Evolutionary conservation across 2,113 vertebrate genomes (phyloP), one percentile per base, ranked within the genome.

Genomic region (Neomonachus schauinslandi): DNA sequence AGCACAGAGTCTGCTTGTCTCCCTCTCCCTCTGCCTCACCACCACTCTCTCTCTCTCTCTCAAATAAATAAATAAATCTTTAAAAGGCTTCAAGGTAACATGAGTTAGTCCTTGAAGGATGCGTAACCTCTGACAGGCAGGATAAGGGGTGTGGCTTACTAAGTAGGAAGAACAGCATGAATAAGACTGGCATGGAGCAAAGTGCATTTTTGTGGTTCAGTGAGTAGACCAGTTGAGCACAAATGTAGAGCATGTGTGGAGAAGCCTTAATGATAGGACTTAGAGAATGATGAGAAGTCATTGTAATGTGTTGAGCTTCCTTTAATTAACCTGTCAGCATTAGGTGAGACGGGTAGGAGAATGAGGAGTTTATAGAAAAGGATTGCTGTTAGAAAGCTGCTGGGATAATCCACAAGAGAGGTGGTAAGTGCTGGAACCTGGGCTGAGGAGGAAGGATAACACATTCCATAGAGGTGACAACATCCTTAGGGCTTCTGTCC

Each of bases 391-490:
- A 42, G 12, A 16, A 93, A 71, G 55, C 22, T 77, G 5, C 36
- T 83, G 74, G n/a, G 13, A 67, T 79, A 33, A 87, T 26, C 5
- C 36, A 72, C 28, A 51, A 28, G 19, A 94, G 28, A 86, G 21
- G 14, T 51, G 74, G 59, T n/a, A 74, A 49, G 26, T 95, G 19
- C 7, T 18, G 31, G 77, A 42, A 18, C 7, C 18, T 72, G 14
- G 63, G 36, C 1, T 71, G 77, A 81, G 24, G 22, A 11, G 22
- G 51, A 89, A 15, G 28, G 28, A 61, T 31, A 19, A 33, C 15
- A 21, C 1, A 6, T 53, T 46, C 0, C 16, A n/a, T 18, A 53
- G 6, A 46, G 5, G 31, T 0, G 10, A 6, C 53, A 55, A 13
- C 19, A 36, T 18, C 59, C 36, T 16, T 39, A 61, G 31, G 53